Percentiles rank a stretch among this genome's conserved stretches.
Evolutionary conservation across 2,113 vertebrate genomes (phyloP).

Genomic region (Oncorhynchus nerka): DNA sequence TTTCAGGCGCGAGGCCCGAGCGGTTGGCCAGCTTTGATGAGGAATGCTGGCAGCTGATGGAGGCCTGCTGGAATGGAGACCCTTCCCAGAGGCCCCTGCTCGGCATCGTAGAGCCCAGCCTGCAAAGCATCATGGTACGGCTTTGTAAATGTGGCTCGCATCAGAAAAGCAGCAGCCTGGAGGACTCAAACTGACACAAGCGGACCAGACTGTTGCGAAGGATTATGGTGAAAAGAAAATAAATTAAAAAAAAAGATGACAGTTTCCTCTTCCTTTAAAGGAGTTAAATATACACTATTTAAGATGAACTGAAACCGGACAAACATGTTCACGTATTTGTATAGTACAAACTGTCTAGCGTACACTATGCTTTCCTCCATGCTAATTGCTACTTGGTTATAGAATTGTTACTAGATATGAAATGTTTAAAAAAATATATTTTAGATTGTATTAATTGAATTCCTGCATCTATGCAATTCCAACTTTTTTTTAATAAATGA

Average conservation of each 20-base stretch:
- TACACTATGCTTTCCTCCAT: conserved; percentile 46
- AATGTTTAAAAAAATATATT: conserved; percentile 71
- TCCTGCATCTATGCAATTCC: conserved; percentile 64
- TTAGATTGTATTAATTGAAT: conserved; percentile 78
- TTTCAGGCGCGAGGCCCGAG: conserved; percentile 88
- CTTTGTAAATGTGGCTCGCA: conserved; percentile 78
- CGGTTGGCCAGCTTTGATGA: conserved; percentile 86
- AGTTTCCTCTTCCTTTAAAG: conserved; percentile 31
- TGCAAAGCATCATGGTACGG: conserved; percentile 89
- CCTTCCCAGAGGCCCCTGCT: conserved; percentile 88
- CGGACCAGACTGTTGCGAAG: conserved; percentile 28
- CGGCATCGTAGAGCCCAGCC: conserved; percentile 93
- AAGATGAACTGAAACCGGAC: conserved; percentile 55
- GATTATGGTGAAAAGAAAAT: conserved; percentile 27
- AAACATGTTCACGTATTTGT: conserved; percentile 62
- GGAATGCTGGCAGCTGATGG: conserved; percentile 99
- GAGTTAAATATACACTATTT: conserved; percentile 67
- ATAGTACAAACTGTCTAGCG: conserved; percentile 44
- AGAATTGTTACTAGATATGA: conserved; percentile 68
- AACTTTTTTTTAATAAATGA: conserved; percentile 72
- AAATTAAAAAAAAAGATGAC: conserved; percentile 8
- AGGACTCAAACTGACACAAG: conserved; percentile 88
- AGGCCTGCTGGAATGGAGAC: conserved; percentile 95
- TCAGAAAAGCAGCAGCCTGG: conserved; percentile 75
- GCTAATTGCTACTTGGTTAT: conserved; percentile 66